Percentiles rank a stretch among this genome's conserved stretches.
Evolutionary conservation across 2,113 vertebrate genomes (phyloP).

Genomic region (Chloropsis cyanopogon): DNA sequence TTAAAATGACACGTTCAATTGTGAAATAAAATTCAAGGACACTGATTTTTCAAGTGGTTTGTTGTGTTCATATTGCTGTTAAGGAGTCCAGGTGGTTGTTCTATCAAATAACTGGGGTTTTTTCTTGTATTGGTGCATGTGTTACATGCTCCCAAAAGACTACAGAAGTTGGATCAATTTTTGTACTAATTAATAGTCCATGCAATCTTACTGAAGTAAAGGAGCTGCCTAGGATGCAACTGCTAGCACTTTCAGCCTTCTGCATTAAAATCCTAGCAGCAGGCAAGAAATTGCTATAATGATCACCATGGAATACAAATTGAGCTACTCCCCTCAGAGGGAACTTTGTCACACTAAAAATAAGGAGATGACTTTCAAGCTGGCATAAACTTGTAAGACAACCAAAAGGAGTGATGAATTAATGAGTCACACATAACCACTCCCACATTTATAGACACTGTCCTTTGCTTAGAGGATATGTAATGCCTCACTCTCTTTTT

Average conservation of each 20-base stretch:
- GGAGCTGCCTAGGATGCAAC: neutral
- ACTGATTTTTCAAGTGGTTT: conserved; percentile 19
- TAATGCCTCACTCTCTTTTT: neutral
- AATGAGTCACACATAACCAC: neutral
- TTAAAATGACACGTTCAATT: neutral
- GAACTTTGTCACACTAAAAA: neutral
- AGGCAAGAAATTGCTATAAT: neutral
- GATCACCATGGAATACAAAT: neutral
- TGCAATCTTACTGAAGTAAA: neutral
- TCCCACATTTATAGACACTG: neutral
- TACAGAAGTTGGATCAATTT: neutral
- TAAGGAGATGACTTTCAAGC: neutral
- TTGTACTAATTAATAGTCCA: neutral
- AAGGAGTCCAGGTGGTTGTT: neutral
- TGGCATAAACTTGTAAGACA: neutral
- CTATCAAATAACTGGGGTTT: neutral
- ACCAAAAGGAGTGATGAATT: neutral
- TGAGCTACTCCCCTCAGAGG: neutral
- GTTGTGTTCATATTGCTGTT: neutral
- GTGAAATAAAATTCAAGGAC: conserved; percentile 11
- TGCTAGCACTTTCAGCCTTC: neutral
- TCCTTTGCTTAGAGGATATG: neutral
- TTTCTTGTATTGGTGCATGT: neutral
- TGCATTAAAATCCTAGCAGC: neutral
- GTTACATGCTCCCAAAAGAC: neutral